Evolutionary conservation across 2,113 vertebrate genomes (phyloP).

Genomic region (Anser brachyrhynchus): DNA sequence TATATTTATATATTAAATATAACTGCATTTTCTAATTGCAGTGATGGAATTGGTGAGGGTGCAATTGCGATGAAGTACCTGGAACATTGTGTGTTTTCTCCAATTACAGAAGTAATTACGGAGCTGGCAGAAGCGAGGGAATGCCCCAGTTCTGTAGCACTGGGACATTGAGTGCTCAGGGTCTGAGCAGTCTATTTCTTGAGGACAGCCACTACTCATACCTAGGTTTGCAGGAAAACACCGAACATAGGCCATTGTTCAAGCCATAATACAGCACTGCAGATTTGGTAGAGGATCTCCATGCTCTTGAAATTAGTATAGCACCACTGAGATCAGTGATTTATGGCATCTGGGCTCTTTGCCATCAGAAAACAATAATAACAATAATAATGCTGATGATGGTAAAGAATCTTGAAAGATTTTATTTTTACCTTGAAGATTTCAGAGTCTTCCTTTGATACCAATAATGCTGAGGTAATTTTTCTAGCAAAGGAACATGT

Average conservation of each 20-base stretch:
- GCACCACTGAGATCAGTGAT: background rate
- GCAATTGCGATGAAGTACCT: background rate
- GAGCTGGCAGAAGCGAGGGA: background rate
- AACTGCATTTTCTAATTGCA: background rate
- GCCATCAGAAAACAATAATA: background rate
- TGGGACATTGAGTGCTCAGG: no score
- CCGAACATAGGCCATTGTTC: background rate
- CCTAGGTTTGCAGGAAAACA: background rate
- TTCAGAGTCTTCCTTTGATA: background rate
- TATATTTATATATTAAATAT: no score
- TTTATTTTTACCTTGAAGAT: background rate
- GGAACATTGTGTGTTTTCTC: background rate
- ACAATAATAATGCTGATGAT: background rate
- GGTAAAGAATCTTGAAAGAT: background rate
- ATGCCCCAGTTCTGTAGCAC: background rate
- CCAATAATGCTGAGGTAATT: background rate
- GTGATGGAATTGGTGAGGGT: background rate
- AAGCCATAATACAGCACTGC: background rate
- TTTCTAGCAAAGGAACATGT: background rate
- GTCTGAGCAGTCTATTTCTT: background rate
- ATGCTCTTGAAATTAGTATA: background rate
- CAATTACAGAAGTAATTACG: background rate
- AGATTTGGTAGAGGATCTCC: background rate
- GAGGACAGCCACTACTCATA: background rate
- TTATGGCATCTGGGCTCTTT: background rate